These are phyloP conservation scores for Norana najaformis DNA, from an alignment of 2,888 invertebrate genomes.

Conservation along the genomic window DNA sequence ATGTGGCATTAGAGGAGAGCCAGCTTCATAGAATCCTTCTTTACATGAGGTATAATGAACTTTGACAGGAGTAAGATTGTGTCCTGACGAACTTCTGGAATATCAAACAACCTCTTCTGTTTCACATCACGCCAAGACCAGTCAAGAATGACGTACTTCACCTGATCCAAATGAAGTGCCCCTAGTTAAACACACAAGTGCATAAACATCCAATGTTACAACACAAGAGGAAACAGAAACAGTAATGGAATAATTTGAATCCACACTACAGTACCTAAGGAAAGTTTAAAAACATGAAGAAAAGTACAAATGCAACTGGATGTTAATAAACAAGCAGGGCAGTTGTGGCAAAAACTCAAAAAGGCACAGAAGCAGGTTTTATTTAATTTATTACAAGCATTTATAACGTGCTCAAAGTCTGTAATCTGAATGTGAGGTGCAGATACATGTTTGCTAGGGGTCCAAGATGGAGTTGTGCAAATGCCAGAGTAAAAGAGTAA, in stretches of 20 bases:
- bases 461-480: too few relatives aligned
- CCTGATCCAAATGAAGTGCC: conserved; percentile 49
- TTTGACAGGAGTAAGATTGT: background rate
- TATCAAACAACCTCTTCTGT: conserved; percentile 52
- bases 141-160: conserved; percentile 52
- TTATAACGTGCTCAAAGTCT: too few relatives aligned
- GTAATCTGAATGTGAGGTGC: too few relatives aligned
- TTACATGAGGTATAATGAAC: conserved; percentile 10
- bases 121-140: conserved; percentile 58
- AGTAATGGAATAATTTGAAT: background rate
- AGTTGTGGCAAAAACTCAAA: background rate
- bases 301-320: background rate
- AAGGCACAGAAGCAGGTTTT: background rate
- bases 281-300: background rate
- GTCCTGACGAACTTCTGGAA: conserved; percentile 49
- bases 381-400: too few relatives aligned
- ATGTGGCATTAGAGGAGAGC: background rate
- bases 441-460: too few relatives aligned
- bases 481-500: too few relatives aligned
- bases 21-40: conserved; percentile 15
- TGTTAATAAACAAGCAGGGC: background rate
- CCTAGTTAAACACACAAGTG: conserved; percentile 47
- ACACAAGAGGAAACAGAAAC: conserved; percentile 18
- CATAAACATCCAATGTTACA: background rate
- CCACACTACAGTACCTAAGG: background rate